Evolutionary conservation across 2,797 vertebrate species (phyloP).

Genomic region (Psittacula derbiana): DNA sequence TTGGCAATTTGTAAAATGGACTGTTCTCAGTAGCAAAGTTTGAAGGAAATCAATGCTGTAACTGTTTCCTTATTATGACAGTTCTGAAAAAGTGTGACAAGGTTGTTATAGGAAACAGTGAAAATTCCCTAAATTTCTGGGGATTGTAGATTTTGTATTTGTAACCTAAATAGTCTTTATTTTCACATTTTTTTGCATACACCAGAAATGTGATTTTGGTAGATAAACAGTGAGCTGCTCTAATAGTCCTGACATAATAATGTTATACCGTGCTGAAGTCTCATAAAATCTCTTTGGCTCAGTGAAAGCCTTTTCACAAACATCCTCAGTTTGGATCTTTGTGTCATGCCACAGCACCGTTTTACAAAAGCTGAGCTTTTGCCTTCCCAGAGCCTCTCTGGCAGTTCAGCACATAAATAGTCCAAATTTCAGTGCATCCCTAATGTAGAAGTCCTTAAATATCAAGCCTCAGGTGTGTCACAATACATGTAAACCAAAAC

Average conservation of each 20-base stretch:
- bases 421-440: neutral
- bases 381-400: neutral
- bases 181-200: slow-evolving; percentile 1
- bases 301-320: neutral
- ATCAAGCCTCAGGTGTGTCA: neutral
- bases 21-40: slow-evolving; percentile 27
- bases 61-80: slow-evolving; percentile 57
- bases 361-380: neutral
- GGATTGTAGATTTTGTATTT: slow-evolving; percentile 15
- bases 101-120: slow-evolving; percentile 40
- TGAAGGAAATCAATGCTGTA: neutral
- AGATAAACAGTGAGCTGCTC: neutral
- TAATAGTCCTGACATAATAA: neutral
- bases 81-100: slow-evolving; percentile 40
- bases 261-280: neutral
- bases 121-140: neutral
- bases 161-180: slow-evolving; percentile 6
- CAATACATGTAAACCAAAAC: neutral
- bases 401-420: neutral
- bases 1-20: slow-evolving; percentile 36
- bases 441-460: neutral
- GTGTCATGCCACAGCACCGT: rapidly evolving
- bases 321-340: neutral
- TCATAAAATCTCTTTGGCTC: neutral
- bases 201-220: neutral